Evolutionary conservation across 2,888 invertebrate genomes (phyloP).

Genomic region (Rhimphoctona megacephalus): DNA sequence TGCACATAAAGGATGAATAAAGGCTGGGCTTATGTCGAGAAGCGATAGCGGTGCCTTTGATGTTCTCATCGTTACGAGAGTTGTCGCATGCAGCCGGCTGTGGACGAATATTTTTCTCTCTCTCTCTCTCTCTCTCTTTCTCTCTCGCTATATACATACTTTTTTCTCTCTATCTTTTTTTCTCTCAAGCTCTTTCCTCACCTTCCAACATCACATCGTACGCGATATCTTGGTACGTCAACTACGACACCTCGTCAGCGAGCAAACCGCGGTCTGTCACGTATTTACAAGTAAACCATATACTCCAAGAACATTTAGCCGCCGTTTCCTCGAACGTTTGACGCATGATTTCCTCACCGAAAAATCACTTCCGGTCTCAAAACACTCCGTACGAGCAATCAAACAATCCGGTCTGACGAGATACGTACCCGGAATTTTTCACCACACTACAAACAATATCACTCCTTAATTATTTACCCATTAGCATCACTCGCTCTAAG

Average conservation of each 20-base stretch:
- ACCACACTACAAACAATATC: conserved; percentile 34
- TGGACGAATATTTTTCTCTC: conserved; percentile 46
- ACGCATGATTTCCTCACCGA: conserved; percentile 58
- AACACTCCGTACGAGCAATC: conserved; percentile 27
- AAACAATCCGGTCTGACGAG: conserved; percentile 31
- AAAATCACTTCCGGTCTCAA: conserved; percentile 63
- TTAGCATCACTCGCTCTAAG: background rate
- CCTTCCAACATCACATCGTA: conserved; percentile 39
- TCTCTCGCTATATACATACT: background rate
- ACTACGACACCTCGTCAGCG: conserved; percentile 64
- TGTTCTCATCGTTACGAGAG: conserved; percentile 71
- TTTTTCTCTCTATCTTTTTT: background rate
- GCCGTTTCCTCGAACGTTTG: conserved; percentile 57
- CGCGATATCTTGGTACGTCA: conserved; percentile 45
- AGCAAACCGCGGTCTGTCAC: conserved; percentile 56
- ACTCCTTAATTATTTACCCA: conserved; percentile 3
- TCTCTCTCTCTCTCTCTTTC: conserved; percentile 24
- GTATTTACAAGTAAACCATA: conserved; percentile 26
- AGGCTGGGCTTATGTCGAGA: conserved; percentile 75
- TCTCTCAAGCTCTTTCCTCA: conserved; percentile 54
- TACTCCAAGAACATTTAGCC: conserved; percentile 29
- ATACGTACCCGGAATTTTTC: conserved; percentile 47
- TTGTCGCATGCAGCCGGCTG: conserved; percentile 69
- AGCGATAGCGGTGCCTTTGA: conserved; percentile 83
- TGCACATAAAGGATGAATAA: conserved; percentile 72